These are phyloP conservation scores for Hippoglossus hippoglossus DNA, from an alignment of 2,797 vertebrate species.

Conservation along the genomic window DNA sequence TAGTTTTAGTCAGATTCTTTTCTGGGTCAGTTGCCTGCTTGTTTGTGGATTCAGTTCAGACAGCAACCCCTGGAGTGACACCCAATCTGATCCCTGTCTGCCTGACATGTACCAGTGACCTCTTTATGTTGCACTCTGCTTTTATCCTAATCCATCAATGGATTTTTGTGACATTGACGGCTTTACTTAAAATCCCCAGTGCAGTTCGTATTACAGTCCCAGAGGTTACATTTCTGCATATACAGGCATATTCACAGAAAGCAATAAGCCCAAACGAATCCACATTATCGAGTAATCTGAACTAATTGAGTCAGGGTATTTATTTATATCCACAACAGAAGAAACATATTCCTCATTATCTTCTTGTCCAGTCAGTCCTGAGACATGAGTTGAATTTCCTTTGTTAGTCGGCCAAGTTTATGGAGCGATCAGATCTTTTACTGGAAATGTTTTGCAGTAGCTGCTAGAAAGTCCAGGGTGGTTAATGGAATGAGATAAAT, in stretches of 20 bases:
- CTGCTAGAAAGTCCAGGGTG: not conserved
- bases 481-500: not conserved
- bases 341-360: constrained; percentile 7
- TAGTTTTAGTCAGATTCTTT: not conserved
- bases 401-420: constrained; percentile 23
- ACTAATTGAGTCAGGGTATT: constrained; percentile 31
- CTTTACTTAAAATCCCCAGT: constrained; percentile 15
- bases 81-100: constrained; percentile 16
- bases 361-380: not conserved
- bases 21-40: not conserved
- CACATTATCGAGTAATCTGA: constrained; percentile 32
- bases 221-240: constrained; percentile 8
- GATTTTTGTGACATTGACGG: constrained; percentile 36
- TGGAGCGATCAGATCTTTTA: constrained; percentile 40
- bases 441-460: constrained; percentile 24
- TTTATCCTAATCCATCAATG: constrained; percentile 49
- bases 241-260: constrained; percentile 29
- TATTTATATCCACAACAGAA: constrained; percentile 33
- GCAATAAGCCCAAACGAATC: constrained; percentile 21
- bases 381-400: constrained; percentile 13
- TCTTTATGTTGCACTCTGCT: constrained; percentile 26
- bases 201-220: constrained; percentile 17
- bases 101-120: constrained; percentile 36
- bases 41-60: no score
- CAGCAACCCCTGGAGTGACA: not conserved